These are phyloP conservation scores for Siniperca undulata DNA, from an alignment of 2,797 vertebrate genomes.

Conservation along the genomic window DNA sequence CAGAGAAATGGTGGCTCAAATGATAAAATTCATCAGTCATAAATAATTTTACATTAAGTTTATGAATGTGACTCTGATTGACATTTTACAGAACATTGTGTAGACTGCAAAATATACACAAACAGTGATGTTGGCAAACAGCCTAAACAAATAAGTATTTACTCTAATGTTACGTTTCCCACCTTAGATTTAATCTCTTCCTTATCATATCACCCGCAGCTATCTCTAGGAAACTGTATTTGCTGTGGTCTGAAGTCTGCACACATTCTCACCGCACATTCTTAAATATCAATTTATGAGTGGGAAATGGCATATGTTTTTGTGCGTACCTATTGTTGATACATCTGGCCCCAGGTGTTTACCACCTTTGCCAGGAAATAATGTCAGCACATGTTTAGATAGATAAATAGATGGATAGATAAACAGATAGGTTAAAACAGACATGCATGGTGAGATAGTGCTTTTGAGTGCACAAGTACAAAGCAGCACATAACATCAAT, in stretches of 20 bases:
- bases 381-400: background rate
- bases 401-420: background rate
- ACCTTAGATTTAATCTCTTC: background rate
- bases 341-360: slow-evolving; percentile 1
- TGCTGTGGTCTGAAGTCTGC: background rate
- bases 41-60: background rate
- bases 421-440: slow-evolving; percentile 8
- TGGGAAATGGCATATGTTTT: background rate
- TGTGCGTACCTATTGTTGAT: background rate
- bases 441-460: background rate
- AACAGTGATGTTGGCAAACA: background rate
- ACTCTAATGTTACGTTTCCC: background rate
- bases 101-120: background rate
- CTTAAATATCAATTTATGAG: background rate
- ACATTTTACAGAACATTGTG: background rate
- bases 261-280: background rate
- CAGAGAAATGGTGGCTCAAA: too few relatives aligned
- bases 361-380: background rate
- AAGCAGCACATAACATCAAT: slow-evolving; percentile 46
- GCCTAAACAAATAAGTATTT: background rate
- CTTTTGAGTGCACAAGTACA: slow-evolving; percentile 31
- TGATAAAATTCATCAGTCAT: background rate
- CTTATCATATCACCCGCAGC: background rate
- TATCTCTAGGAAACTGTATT: background rate
- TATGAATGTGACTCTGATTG: background rate